Evolutionary conservation across 2,113 vertebrate genomes (phyloP).

Genomic region (Xerus inauris): DNA sequence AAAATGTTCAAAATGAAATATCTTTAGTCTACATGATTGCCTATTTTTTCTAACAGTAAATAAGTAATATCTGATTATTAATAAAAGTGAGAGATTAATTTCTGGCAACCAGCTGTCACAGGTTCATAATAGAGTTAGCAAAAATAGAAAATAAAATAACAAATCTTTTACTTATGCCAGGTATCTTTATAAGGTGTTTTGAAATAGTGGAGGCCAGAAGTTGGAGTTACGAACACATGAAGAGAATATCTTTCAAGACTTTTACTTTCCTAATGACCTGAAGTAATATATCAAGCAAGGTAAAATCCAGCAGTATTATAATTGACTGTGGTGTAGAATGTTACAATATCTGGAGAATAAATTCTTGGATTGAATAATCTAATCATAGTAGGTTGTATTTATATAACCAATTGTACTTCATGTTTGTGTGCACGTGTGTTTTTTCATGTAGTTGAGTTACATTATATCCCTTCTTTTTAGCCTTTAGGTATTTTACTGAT

Average conservation of each 20-base stretch:
- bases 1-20: slow-evolving; percentile 59
- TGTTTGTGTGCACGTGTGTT: background rate
- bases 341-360: background rate
- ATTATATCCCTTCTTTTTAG: background rate
- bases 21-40: slow-evolving; percentile 47
- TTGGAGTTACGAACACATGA: background rate
- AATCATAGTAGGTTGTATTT: background rate
- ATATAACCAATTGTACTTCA: background rate
- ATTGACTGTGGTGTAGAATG: background rate
- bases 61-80: slow-evolving; percentile 73
- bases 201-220: slow-evolving; percentile 54
- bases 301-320: background rate
- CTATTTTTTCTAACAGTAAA: slow-evolving; percentile 48
- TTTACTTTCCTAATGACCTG: slow-evolving; percentile 31
- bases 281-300: background rate
- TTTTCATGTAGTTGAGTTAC: background rate
- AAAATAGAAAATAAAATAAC: slow-evolving; percentile 18
- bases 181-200: slow-evolving; percentile 47
- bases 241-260: background rate
- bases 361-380: background rate
- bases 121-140: slow-evolving; percentile 51
- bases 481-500: background rate
- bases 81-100: slow-evolving; percentile 64
- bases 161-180: background rate
- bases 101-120: slow-evolving; percentile 67